Conservation (phyloP, 2,797 vertebrate species). For the Cossypha niveicapilla region DNA sequence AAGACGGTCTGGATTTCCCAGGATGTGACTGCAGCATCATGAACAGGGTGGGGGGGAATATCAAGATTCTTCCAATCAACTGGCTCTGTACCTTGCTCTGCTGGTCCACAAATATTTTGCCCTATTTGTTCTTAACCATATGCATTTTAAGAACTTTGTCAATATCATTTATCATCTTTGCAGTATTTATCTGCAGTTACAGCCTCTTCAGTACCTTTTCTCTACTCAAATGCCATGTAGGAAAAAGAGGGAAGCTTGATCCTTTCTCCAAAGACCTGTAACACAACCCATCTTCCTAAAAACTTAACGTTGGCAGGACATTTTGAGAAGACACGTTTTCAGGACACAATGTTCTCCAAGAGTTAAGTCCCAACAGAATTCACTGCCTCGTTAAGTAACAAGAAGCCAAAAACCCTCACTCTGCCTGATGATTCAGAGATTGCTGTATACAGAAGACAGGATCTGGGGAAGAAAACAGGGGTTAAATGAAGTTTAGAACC, state of each 20-base stretch:
- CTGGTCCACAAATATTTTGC: background rate
- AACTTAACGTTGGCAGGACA: background rate
- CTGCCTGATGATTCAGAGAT: background rate
- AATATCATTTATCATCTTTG: background rate
- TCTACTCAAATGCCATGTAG: background rate
- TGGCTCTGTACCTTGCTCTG: background rate
- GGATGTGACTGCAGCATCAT: background rate
- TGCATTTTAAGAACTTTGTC: background rate
- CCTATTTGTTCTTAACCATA: background rate
- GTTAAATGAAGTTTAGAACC: background rate
- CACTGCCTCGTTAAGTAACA: background rate
- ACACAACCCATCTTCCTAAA: background rate
- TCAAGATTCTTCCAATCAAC: background rate
- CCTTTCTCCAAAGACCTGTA: background rate
- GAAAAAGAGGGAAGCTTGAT: background rate
- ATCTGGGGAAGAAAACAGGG: background rate
- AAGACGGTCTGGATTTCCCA: background rate
- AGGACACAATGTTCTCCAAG: background rate
- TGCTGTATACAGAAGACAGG: background rate
- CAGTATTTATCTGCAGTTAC: background rate
- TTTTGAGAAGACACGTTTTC: background rate
- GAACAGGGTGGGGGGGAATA: accelerated
- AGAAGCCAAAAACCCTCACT: background rate
- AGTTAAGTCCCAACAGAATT: background rate
- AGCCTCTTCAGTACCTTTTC: background rate